Base-by-base conservation (phyloP, 2,113 vertebrate species). In the Alexandromys fortis region DNA sequence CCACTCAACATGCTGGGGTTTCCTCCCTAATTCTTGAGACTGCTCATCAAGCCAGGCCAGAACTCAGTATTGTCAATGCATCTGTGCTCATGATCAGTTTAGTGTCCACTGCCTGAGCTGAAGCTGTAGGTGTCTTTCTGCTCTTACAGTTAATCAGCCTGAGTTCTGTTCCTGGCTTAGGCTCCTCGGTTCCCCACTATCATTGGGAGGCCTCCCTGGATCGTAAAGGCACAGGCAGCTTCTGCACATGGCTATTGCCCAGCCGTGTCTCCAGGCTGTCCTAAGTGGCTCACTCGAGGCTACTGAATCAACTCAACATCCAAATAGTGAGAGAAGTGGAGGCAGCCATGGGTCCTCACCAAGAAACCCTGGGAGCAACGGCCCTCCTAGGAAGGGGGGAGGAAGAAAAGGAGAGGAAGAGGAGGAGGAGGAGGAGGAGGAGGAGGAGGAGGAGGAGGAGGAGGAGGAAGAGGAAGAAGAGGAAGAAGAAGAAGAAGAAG, bases 261-360 rank as follows among this genome's bases (percentile, higher is more conserved):
- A 0, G 12, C 28, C 81, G 45, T 4, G 19, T 5, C 72, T 86
- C 58, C 7, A 35, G 58, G 63, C 33, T 16, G 1, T 4, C 24
- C 63, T 87, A 33, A 5, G 24, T 33, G 30, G 49, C 47, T 75
- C 58, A 38, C n/a, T 65, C 1, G 1, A 87, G 30, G 52, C 70
- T 63, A 33, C 72, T 63, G 47, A 73, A 61, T 68, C 68, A 47
- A 26, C 21, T 52, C 35, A 33, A n/a, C 2, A 17, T 30, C 12
- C 24, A 21, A 13, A 63, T 0, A 12, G 38, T 82, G 17, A 16
- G 13, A 2, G 1, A 47, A 17, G 47, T 5, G 2, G 35, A 63
- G 28, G 13, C 7, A 0, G 21, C 21, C 28, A 1, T 47, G 52
- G 16, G 14, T 47, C 6, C 49, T 13, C 61, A 19, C 0, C 0